A percentile compares a stretch with the other conserved stretches of the same genome.
Conservation (phyloP, 2,113 vertebrate species). For the Plectropomus leopardus region DNA sequence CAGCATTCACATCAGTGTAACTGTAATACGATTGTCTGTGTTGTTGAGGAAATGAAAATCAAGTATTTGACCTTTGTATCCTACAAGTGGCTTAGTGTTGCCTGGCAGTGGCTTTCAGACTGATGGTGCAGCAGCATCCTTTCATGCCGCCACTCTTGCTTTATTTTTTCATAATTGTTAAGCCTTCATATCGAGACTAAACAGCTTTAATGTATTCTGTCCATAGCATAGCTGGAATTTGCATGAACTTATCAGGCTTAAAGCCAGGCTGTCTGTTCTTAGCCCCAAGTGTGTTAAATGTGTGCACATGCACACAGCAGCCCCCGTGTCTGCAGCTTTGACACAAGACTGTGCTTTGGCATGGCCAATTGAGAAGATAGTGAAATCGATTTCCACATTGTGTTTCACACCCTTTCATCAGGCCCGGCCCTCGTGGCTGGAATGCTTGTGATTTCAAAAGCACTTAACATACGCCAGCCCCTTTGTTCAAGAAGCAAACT, state of each 20-base stretch:
- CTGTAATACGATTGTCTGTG: slow-evolving; percentile 72
- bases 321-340: slow-evolving; percentile 53
- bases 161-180: slow-evolving; percentile 49
- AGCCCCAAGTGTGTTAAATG: slow-evolving; percentile 78
- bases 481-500: slow-evolving; percentile 88
- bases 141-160: slow-evolving; percentile 34
- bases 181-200: slow-evolving; percentile 62
- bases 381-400: slow-evolving; percentile 88
- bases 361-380: slow-evolving; percentile 81
- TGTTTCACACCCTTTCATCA: slow-evolving; percentile 88
- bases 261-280: slow-evolving; percentile 60
- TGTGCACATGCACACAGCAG: slow-evolving; percentile 63
- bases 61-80: slow-evolving; percentile 83
- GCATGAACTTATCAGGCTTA: slow-evolving; percentile 77
- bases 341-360: slow-evolving; percentile 73
- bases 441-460: slow-evolving; percentile 88
- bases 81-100: slow-evolving; percentile 76
- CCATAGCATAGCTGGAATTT: slow-evolving; percentile 70
- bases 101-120: slow-evolving; percentile 51
- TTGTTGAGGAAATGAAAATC: slow-evolving; percentile 81
- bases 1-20: slow-evolving; percentile 71
- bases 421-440: slow-evolving; percentile 79
- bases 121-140: slow-evolving; percentile 42
- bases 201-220: slow-evolving; percentile 72
- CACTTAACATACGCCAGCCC: slow-evolving; percentile 88